Evolutionary conservation across 2,888 invertebrate species (phyloP), one percentile per base, ranked within the genome.

Genomic region (Melangyna quadrimaculata): DNA sequence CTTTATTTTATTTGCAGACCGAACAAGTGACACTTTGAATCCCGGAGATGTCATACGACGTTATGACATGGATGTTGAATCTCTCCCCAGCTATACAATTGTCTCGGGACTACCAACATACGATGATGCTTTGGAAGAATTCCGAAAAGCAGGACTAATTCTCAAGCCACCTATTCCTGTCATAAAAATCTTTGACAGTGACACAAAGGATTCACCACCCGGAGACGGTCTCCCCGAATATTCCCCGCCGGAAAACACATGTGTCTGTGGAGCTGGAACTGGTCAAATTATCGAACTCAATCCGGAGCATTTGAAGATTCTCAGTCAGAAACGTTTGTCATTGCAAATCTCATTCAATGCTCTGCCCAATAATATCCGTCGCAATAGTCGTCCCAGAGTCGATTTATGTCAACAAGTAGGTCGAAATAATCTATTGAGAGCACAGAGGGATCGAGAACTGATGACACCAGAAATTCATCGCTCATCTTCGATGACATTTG

Each of bases 51-150:
- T 91, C 59, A 90, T 92, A n/a, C 91, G 91, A 19, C 91, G 90
- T 53, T 91, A 91, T 61, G 93, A 93, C 70, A 90, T 91, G 67
- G 94, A 94, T 74, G 90, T 90, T 4, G 94, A 94, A 87, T 94
- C 94, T 1, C 89, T 94, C 79, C 95, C 95, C 14, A 94, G 94
- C 86, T 95, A 95, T 88, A 94, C 94, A 5, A 93, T 94, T 72
- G 94, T 94, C 57, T 94, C 94, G n/a, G 95, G 95, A 5, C 90
- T 95, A 65, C 95, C 95, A 53, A 94, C 93, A 32, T 95, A 95
- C 89, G 94, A 94, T 77, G 94, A 94, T 89, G 95, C 95, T 3
- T 89, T 94, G 73, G 94, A 94, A 88, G 94, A 94, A 89, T 92
- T 94, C 88, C 93, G 93, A 35, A 92, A 93, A 86, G 91, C 91